phyloP scores from a whole-genome alignment of 2,797 vertebrate genomes.

The Lutjanus argentimaculatus region DNA sequence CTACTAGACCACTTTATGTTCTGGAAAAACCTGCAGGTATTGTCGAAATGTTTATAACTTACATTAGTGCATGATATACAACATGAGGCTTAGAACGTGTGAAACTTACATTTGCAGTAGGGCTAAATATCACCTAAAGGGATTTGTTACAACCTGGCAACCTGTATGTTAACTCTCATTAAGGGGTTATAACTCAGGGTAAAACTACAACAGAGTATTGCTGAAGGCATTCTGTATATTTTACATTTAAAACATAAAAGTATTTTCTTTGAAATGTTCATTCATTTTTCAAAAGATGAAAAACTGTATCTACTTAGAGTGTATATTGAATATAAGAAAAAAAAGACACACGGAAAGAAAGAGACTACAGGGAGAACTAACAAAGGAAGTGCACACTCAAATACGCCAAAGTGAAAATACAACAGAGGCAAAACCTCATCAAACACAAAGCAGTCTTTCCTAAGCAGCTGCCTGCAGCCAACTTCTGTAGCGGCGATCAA shows the following conservation, averaged over 20 bases:
- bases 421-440: slow-evolving; percentile 58
- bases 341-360: slow-evolving; percentile 12
- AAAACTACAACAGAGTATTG: background rate
- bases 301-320: background rate
- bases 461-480: slow-evolving; percentile 59
- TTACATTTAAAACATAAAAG: background rate
- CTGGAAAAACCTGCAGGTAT: no score
- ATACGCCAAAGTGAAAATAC: slow-evolving; percentile 45
- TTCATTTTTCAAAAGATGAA: background rate
- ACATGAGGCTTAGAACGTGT: no score
- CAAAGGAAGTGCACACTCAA: slow-evolving; percentile 36
- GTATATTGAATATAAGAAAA: background rate
- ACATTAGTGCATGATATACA: no score
- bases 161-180: background rate
- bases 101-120: background rate
- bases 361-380: slow-evolving; percentile 25
- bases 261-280: background rate
- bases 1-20: no score
- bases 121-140: background rate
- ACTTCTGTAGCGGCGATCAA: slow-evolving; percentile 71
- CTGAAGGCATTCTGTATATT: background rate
- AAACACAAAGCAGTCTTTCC: slow-evolving; percentile 52
- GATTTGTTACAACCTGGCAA: background rate
- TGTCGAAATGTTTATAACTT: no score
- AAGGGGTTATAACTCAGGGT: background rate